Percentiles rank a stretch among this genome's conserved stretches.
phyloP scores from a whole-genome alignment of 2,797 vertebrate genomes.

The Myiotriccus ornatus region DNA sequence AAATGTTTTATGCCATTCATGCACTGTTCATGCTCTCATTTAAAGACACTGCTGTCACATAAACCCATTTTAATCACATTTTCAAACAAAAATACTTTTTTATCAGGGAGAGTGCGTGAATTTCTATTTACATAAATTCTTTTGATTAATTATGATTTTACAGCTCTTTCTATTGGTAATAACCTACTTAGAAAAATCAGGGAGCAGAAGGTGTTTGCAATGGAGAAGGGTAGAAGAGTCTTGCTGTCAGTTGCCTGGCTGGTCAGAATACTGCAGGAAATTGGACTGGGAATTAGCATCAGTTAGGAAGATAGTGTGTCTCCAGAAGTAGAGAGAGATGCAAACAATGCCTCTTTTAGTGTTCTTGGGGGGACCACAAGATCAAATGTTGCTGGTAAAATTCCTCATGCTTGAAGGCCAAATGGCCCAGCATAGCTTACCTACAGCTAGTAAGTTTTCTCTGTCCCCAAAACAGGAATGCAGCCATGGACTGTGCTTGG shows the following conservation, averaged over 20 bases:
- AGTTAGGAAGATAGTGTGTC: neutral
- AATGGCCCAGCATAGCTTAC: neutral
- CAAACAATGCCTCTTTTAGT: neutral
- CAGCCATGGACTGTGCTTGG: fast-evolving
- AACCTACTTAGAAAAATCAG: neutral
- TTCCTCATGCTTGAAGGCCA: neutral
- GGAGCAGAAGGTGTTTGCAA: neutral
- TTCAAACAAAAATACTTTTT: neutral
- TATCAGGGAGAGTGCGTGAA: neutral
- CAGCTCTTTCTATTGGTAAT: neutral
- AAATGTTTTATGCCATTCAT: neutral
- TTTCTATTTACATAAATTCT: neutral
- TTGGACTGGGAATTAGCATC: neutral
- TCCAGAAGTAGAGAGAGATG: neutral
- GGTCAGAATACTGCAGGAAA: neutral
- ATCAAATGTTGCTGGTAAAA: neutral
- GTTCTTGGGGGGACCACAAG: neutral
- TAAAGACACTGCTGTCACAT: slow-evolving; percentile 15
- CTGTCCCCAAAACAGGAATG: neutral
- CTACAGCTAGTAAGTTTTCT: neutral
- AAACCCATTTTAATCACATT: slow-evolving; percentile 21
- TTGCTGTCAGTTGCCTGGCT: neutral
- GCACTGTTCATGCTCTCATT: neutral
- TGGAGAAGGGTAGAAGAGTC: neutral
- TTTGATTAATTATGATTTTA: neutral